Percentiles rank a stretch among this genome's conserved stretches.
phyloP scores from a whole-genome alignment of 1,140 invertebrate genomes.

The Drosophila rhopaloa region DNA sequence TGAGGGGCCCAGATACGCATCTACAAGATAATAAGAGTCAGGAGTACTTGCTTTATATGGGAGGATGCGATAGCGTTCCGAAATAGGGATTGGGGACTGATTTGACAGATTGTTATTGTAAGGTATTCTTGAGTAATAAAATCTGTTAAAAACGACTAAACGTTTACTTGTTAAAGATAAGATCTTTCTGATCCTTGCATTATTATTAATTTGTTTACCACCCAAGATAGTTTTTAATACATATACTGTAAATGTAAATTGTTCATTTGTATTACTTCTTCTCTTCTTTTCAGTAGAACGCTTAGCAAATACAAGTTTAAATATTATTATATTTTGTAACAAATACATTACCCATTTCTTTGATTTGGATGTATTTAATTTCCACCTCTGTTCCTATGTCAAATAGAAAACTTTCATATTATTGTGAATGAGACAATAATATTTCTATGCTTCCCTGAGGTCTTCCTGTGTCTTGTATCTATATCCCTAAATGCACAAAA shows the following conservation, averaged over 20 bases:
- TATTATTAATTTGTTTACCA: background rate
- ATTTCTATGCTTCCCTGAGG: background rate
- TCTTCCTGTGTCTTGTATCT: constrained; percentile 20
- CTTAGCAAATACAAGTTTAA: too few relatives aligned
- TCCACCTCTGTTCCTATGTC: too few relatives aligned
- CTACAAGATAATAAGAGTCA: constrained; percentile 38
- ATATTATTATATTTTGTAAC: too few relatives aligned
- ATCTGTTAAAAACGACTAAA: too few relatives aligned
- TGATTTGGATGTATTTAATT: too few relatives aligned
- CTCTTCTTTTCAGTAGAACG: too few relatives aligned
- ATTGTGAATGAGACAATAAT: constrained; percentile 8
- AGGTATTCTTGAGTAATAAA: background rate
- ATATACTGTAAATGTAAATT: too few relatives aligned
- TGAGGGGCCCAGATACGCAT: constrained; percentile 38
- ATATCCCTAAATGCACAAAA: constrained; percentile 4
- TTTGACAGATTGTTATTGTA: background rate
- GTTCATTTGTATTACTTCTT: too few relatives aligned
- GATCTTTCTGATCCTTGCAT: background rate
- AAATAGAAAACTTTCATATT: background rate
- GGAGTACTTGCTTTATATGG: constrained; percentile 5
- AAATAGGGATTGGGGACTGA: background rate
- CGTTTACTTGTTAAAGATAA: too few relatives aligned
- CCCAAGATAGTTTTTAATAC: too few relatives aligned
- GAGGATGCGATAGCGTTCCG: background rate
- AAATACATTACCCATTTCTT: too few relatives aligned